These are phyloP conservation scores for Callyntrura sp. DNA, from an alignment of 2,888 invertebrate species.

Conservation along the genomic window DNA sequence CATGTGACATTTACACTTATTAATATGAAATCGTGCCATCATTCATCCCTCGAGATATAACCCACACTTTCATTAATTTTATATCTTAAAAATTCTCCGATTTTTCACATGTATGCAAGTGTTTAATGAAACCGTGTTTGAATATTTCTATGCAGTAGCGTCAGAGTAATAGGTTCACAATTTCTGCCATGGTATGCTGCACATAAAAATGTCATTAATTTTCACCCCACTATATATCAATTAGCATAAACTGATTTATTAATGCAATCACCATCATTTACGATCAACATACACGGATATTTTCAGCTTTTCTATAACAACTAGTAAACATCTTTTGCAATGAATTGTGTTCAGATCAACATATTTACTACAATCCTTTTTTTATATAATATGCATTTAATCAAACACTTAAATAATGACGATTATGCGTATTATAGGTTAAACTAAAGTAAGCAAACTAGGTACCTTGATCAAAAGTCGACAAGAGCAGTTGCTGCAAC, in stretches of 20 bases:
- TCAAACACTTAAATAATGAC: conserved; percentile 9
- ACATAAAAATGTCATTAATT: not conserved
- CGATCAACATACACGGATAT: conserved; percentile 28
- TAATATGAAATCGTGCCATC: no score
- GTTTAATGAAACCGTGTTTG: no score
- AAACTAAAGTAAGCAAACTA: conserved; percentile 8
- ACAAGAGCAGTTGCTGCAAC: no score
- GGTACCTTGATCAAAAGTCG: no score
- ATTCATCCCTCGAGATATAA: no score
- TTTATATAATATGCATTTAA: conserved; percentile 11
- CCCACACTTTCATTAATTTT: no score
- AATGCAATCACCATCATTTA: conserved; percentile 45
- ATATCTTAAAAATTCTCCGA: no score
- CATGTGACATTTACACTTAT: no score
- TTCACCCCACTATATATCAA: not conserved
- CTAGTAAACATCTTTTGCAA: conserved; percentile 25
- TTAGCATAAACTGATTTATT: conserved; percentile 48
- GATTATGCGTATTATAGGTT: conserved; percentile 42
- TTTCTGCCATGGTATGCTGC: no score
- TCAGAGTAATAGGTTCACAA: no score
- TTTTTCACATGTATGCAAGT: no score
- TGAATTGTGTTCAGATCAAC: conserved; percentile 5
- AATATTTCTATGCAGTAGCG: no score
- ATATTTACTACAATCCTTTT: conserved; percentile 6
- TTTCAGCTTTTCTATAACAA: conserved; percentile 10